Conservation (phyloP, 2,888 invertebrate genomes). For the Eucera pruinosa region DNA sequence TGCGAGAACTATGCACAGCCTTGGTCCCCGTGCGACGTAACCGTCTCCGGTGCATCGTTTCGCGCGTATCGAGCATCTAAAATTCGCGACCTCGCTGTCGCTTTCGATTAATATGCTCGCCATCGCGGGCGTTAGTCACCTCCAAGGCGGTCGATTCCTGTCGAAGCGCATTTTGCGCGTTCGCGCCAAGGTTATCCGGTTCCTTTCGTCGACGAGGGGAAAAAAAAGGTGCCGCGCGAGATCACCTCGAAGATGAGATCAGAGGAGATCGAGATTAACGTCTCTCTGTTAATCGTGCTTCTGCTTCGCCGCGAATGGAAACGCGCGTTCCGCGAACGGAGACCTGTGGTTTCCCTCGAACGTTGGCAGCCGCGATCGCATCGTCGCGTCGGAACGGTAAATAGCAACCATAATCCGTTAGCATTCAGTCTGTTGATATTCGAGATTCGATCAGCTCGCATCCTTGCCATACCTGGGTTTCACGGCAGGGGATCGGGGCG, state of each 20-base stretch:
- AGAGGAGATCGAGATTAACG: constrained; percentile 26
- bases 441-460: constrained; percentile 12
- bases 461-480: neutral
- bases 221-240: neutral
- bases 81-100: constrained; percentile 16
- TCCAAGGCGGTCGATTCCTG: constrained; percentile 29
- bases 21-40: too few species aligned
- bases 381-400: constrained; percentile 1
- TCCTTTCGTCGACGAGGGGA: constrained; percentile 25
- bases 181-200: constrained; percentile 51
- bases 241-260: constrained; percentile 32
- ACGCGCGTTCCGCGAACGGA: neutral
- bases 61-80: constrained; percentile 1
- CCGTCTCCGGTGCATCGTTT: constrained; percentile 1
- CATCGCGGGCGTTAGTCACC: constrained; percentile 7
- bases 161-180: constrained; percentile 29
- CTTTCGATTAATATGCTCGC: constrained; percentile 24
- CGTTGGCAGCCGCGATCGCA: neutral
- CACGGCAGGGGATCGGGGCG: constrained; percentile 33
- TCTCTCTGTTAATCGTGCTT: constrained; percentile 26
- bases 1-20: too few species aligned
- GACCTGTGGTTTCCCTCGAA: constrained; percentile 17
- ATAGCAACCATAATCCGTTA: neutral
- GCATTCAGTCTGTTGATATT: neutral
- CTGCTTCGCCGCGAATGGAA: neutral